These are phyloP conservation scores for Pantherophis vulpinus DNA, from an alignment of 2,797 vertebrate species.

Conservation along the genomic window DNA sequence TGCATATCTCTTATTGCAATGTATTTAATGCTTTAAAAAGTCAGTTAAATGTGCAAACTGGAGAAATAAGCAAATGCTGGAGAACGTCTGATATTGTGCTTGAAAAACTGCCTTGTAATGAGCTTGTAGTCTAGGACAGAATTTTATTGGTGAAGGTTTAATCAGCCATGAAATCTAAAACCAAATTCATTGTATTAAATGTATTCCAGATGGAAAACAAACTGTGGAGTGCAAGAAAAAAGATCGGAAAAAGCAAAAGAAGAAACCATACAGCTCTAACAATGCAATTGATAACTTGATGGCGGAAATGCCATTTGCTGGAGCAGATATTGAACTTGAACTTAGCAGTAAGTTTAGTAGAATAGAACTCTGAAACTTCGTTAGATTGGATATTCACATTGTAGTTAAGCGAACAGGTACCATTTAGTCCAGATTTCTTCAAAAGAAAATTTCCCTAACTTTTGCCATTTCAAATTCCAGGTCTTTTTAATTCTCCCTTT, in stretches of 20 bases:
- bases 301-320: conserved; percentile 82
- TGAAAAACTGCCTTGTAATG: conserved; percentile 17
- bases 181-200: conserved; percentile 41
- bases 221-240: conserved; percentile 49
- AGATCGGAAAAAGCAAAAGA: conserved; percentile 22
- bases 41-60: conserved; percentile 17
- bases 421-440: neutral
- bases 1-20: neutral
- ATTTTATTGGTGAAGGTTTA: conserved; percentile 28
- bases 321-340: conserved; percentile 77
- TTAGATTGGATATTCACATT: neutral
- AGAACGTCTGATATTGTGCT: conserved; percentile 1
- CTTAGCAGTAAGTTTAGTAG: conserved; percentile 76
- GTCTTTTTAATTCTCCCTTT: neutral
- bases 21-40: conserved; percentile 42
- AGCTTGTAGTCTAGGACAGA: conserved; percentile 12
- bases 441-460: neutral
- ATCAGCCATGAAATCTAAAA: conserved; percentile 35
- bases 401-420: neutral
- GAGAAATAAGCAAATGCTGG: neutral
- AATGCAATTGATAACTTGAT: conserved; percentile 60
- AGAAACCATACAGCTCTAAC: conserved; percentile 36
- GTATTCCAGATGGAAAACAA: conserved; percentile 59
- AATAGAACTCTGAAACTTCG: neutral
- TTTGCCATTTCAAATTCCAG: neutral